A percentile compares a stretch with the other conserved stretches of the same genome.
Conservation (phyloP, 2,113 vertebrate genomes). For the Pterocles burchelli region DNA sequence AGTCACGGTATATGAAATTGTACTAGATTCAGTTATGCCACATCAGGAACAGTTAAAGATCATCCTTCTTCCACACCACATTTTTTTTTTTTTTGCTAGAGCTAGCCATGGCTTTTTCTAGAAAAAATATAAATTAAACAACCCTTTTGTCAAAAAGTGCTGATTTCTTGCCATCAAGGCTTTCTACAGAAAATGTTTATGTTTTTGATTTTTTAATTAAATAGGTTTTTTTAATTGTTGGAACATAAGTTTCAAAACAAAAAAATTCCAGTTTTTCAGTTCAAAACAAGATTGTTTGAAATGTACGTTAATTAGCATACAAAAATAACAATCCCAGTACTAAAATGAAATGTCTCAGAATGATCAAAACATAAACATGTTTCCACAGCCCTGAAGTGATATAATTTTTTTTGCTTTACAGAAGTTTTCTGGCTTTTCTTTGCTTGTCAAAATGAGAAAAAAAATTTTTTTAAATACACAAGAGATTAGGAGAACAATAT, state of each 20-base stretch:
- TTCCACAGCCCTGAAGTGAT: constrained; percentile 45
- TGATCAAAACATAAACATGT: constrained; percentile 68
- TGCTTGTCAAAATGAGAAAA: constrained; percentile 38
- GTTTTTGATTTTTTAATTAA: constrained; percentile 57
- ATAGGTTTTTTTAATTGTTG: constrained; percentile 44
- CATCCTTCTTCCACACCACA: neutral
- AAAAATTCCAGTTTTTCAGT: constrained; percentile 54
- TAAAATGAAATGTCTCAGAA: constrained; percentile 60
- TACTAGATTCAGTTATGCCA: neutral
- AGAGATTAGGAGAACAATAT: constrained; percentile 8
- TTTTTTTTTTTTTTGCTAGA: neutral
- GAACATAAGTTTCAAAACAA: constrained; percentile 60
- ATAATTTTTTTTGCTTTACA: constrained; percentile 15
- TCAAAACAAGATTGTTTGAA: constrained; percentile 70
- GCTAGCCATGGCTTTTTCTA: neutral
- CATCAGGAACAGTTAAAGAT: neutral
- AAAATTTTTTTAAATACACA: neutral
- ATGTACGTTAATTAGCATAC: constrained; percentile 66
- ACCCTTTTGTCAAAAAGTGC: neutral
- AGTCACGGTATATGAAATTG: neutral
- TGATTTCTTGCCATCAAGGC: constrained; percentile 49
- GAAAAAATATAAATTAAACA: neutral
- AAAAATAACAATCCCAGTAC: constrained; percentile 59
- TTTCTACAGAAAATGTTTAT: constrained; percentile 30
- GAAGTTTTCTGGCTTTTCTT: constrained; percentile 42